Base-by-base conservation (phyloP, 2,888 invertebrate genomes). In the Ophioninae sp. region DNA sequence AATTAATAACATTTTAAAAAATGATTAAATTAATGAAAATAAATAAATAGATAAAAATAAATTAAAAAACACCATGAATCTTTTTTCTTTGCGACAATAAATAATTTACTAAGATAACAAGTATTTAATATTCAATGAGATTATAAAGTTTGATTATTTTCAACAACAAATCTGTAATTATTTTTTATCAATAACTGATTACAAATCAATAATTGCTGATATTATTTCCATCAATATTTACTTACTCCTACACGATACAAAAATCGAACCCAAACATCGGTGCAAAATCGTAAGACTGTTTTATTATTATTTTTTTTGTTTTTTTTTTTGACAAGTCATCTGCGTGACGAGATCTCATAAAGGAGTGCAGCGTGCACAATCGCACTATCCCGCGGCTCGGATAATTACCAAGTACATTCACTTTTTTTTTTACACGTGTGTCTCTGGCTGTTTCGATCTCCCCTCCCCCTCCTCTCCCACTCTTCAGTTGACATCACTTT, bases 331-430 rank as follows among this genome's bases (percentile, higher is more conserved):
- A 85, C 82, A 79, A 86, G 86, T 85, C 83, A 85, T 83, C 86
- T 88, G 89, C 91, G 90, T 91, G 91, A 88, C 88, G 84, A 85
- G 63, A 80, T 73, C 79, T 86, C 87, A 87, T 91, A 90, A 91
- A 86, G 81, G 88, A 84, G 86, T 85, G 86, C 84, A 86, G 44
- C 85, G 81, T 67, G 67, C 82, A 87, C 87, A 88, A 89, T 90
- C 88, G 87, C 88, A 87, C 88, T 89, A 88, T 88, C 87, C 87
- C 87, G 86, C 83, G 44, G 74, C 75, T 83, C 79, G 69, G 86
- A 87, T 88, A 86, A 88, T 90, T 87, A 85, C 59, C 86, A 87
- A 80, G 85, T 87, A 86, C 88, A 75, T 78, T 61, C 64, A 67
- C 78, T 73, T 74, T 78, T 83, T 68, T 83, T 39, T 37, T 61